phyloP scores from a whole-genome alignment of 1,140 invertebrate genomes.

The Physella acuta region DNA sequence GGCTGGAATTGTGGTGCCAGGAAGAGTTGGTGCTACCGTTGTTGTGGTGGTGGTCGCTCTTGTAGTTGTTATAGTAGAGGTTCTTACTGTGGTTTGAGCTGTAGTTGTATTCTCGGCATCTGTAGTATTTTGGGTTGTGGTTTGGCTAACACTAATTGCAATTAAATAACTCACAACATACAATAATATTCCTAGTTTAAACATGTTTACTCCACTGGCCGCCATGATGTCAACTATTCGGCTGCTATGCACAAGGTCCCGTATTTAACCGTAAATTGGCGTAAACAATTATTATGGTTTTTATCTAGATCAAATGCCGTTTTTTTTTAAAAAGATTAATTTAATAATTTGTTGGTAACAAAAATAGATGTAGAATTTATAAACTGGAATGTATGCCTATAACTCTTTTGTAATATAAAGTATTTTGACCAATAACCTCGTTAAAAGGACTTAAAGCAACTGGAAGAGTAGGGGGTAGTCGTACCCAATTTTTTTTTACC shows the following conservation, averaged over 20 bases:
- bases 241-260: slow-evolving; percentile 14
- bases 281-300: no score
- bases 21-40: slow-evolving; percentile 25
- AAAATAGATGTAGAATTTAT: no score
- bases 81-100: slow-evolving; percentile 14
- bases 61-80: slow-evolving; percentile 26
- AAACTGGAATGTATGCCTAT: no score
- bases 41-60: slow-evolving; percentile 26
- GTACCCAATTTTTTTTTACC: no score
- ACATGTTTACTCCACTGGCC: slow-evolving; percentile 31
- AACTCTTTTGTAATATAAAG: no score
- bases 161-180: slow-evolving; percentile 2
- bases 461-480: no score
- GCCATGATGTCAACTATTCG: slow-evolving; percentile 44
- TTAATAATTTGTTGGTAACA: no score
- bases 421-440: no score
- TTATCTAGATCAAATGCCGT: no score
- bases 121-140: slow-evolving; percentile 3
- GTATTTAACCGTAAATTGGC: slow-evolving; percentile 4
- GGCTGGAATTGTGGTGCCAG: slow-evolving; percentile 24
- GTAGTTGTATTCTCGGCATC: slow-evolving; percentile 2
- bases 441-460: no score
- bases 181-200: not conserved
- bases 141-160: not conserved
- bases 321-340: no score